phyloP scores from a whole-genome alignment of 1,140 invertebrate genomes.

The Streblospio benedicti region DNA sequence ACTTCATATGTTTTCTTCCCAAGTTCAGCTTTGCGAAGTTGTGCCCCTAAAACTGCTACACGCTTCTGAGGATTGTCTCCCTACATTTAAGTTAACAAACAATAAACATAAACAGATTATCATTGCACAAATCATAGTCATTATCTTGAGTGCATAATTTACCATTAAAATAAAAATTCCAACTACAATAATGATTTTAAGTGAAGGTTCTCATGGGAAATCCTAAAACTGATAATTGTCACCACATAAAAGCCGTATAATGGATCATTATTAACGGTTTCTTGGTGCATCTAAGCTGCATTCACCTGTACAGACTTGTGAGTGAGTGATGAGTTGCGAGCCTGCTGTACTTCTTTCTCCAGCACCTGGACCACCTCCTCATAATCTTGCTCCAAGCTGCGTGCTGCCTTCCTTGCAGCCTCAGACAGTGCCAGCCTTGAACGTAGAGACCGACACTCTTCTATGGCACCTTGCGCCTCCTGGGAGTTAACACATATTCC shows the following conservation, averaged over 20 bases:
- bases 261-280: too few relatives aligned
- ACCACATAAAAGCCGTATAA: too few relatives aligned
- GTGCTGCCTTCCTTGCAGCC: slow-evolving; percentile 38
- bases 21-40: slow-evolving; percentile 37
- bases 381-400: slow-evolving; percentile 42
- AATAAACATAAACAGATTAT: too few relatives aligned
- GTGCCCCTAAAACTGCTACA: slow-evolving; percentile 35
- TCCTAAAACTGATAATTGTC: too few relatives aligned
- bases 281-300: too few relatives aligned
- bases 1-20: slow-evolving; percentile 40
- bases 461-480: slow-evolving; percentile 35
- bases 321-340: too few relatives aligned
- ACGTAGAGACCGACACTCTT: slow-evolving; percentile 30
- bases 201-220: background rate
- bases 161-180: background rate
- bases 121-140: background rate
- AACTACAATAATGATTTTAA: background rate
- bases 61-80: slow-evolving; percentile 22
- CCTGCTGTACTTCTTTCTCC: slow-evolving; percentile 40
- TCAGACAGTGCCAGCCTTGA: slow-evolving; percentile 40
- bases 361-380: slow-evolving; percentile 40
- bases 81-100: background rate
- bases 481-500: slow-evolving; percentile 12
- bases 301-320: too few relatives aligned
- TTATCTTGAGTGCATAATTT: background rate